Percentiles rank a stretch among this genome's conserved stretches.
Evolutionary conservation across 2,797 vertebrate genomes (phyloP).

Genomic region (Enteromius paludinosus): DNA sequence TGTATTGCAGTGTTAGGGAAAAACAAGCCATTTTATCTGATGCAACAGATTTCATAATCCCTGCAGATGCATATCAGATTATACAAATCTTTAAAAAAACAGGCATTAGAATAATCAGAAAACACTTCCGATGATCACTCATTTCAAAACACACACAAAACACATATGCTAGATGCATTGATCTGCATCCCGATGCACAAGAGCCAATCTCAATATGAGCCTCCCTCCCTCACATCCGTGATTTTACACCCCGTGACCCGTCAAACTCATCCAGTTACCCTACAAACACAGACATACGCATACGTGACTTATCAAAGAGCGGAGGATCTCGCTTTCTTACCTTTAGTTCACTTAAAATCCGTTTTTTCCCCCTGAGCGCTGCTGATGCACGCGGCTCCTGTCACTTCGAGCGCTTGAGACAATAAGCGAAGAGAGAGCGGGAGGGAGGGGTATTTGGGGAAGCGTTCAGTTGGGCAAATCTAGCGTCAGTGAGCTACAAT

Average conservation of each 20-base stretch:
- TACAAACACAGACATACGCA: not conserved
- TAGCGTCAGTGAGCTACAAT: not conserved
- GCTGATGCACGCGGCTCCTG: constrained; percentile 10
- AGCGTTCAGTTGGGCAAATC: constrained; percentile 17
- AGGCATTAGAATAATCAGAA: not conserved
- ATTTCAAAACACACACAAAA: not conserved
- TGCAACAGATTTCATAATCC: constrained; percentile 41
- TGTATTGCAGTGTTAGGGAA: not conserved
- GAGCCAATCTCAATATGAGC: not conserved
- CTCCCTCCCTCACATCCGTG: not conserved
- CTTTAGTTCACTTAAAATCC: not conserved
- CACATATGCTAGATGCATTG: not conserved
- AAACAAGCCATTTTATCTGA: constrained; percentile 4
- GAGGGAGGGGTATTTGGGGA: constrained; percentile 42
- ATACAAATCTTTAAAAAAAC: not conserved
- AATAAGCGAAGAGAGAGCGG: constrained; percentile 53
- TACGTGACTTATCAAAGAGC: not conserved
- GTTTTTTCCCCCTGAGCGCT: not conserved
- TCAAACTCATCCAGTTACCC: not conserved
- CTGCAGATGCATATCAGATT: constrained; percentile 7
- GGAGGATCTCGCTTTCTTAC: not conserved
- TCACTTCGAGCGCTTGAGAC: constrained; percentile 60
- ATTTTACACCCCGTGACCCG: not conserved
- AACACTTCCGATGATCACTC: not conserved
- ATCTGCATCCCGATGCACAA: not conserved